Conservation (phyloP, 2,113 vertebrate genomes). For the Dromas ardeola region DNA sequence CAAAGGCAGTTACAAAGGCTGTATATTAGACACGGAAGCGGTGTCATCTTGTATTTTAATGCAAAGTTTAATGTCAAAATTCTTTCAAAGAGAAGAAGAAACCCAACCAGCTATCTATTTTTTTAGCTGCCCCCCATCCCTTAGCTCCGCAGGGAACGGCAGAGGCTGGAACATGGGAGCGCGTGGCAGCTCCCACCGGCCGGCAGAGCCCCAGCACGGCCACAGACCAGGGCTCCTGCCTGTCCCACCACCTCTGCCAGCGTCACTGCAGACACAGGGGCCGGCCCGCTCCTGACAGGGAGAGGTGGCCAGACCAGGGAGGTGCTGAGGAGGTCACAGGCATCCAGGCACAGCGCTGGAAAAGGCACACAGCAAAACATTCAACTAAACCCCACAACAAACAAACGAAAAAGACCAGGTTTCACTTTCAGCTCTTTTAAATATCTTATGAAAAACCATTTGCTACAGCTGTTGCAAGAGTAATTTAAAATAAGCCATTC, state of each 20-base stretch:
- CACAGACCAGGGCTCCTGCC: not conserved
- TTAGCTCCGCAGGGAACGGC: not conserved
- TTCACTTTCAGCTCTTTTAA: not conserved
- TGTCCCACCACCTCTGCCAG: not conserved
- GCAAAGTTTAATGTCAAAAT: constrained; percentile 13
- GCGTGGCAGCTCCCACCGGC: not conserved
- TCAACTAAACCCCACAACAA: not conserved
- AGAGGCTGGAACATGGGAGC: not conserved
- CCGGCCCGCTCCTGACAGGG: too few relatives aligned
- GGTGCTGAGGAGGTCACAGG: not conserved
- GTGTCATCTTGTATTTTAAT: not conserved
- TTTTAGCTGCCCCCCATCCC: not conserved
- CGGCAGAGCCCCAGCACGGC: not conserved
- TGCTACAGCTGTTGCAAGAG: not conserved
- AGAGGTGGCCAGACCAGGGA: not conserved
- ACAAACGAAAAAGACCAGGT: not conserved
- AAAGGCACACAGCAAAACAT: not conserved
- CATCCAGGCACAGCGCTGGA: not conserved
- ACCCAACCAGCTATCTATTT: not conserved
- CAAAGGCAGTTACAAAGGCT: not conserved
- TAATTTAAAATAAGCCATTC: not conserved
- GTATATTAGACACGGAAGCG: not conserved
- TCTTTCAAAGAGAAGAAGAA: not conserved
- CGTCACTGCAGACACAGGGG: not conserved
- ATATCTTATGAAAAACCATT: not conserved